These are phyloP conservation scores for Teinopalpus imperialis DNA, from an alignment of 2,888 invertebrate species.

Conservation along the genomic window DNA sequence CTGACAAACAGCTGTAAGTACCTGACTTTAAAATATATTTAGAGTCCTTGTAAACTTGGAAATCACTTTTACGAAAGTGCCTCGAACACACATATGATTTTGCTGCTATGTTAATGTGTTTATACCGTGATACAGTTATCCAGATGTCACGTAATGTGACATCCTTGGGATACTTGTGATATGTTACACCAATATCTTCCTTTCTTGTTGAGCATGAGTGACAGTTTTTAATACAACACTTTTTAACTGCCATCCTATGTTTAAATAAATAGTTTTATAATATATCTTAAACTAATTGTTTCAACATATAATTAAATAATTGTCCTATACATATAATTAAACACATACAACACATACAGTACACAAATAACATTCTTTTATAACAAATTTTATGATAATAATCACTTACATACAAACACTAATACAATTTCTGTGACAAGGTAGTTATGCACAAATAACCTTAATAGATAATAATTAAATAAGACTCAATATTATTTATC, in stretches of 20 bases:
- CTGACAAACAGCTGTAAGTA: conserved; percentile 39
- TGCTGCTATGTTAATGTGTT: conserved; percentile 74
- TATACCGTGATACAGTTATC: conserved; percentile 84
- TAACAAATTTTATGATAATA: too few relatives aligned
- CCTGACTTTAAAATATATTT: conserved; percentile 86
- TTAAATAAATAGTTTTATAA: conserved; percentile 30
- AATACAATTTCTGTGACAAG: too few relatives aligned
- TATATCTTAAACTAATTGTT: conserved; percentile 16
- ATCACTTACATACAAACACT: too few relatives aligned
- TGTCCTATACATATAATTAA: too few relatives aligned
- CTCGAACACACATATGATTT: conserved; percentile 87
- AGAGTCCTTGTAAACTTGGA: conserved; percentile 85
- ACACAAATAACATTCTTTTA: too few relatives aligned
- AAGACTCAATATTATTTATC: too few relatives aligned
- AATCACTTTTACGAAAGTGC: conserved; percentile 88
- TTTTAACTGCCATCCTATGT: conserved; percentile 82
- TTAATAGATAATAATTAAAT: too few relatives aligned
- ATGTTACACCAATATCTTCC: conserved; percentile 87
- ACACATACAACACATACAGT: too few relatives aligned
- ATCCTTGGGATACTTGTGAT: conserved; percentile 88
- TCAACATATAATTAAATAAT: too few relatives aligned
- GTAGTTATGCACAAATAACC: too few relatives aligned
- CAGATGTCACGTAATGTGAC: conserved; percentile 82
- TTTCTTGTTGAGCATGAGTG: conserved; percentile 82
- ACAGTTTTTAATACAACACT: conserved; percentile 84